phyloP scores from a whole-genome alignment of 1,140 invertebrate genomes.

The Brachionus sp. region DNA sequence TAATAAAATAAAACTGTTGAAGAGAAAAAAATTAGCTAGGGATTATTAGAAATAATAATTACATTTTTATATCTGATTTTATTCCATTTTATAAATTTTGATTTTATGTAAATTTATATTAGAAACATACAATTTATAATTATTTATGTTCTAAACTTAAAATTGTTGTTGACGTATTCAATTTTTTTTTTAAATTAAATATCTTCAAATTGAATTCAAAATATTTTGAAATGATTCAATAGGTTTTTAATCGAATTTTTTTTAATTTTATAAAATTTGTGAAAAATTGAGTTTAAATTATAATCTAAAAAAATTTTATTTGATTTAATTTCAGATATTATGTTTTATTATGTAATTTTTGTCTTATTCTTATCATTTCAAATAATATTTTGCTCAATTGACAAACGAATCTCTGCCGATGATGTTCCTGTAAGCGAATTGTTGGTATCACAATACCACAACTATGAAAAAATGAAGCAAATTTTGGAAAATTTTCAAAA shows the following conservation, averaged over 20 bases:
- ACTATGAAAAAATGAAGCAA: constrained; percentile 36
- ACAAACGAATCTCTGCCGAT: neutral
- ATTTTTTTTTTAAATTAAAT: neutral
- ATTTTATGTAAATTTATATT: neutral
- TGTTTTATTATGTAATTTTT: neutral
- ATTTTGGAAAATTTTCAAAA: constrained; percentile 27
- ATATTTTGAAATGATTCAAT: neutral
- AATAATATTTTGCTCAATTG: neutral
- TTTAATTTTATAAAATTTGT: neutral
- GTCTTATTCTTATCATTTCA: neutral
- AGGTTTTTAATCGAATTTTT: neutral
- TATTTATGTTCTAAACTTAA: neutral
- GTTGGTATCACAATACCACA: neutral
- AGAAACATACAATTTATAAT: neutral
- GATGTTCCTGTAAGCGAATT: neutral
- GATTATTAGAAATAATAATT: too few relatives aligned
- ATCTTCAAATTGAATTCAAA: neutral
- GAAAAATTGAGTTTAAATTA: too few relatives aligned
- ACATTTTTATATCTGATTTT: neutral
- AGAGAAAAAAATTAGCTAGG: too few relatives aligned
- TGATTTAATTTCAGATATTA: neutral
- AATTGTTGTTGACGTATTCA: neutral
- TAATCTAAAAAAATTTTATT: neutral
- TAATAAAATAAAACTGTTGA: too few relatives aligned
- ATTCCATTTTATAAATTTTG: neutral